A percentile compares a stretch with the other conserved stretches of the same genome.
Conservation (phyloP, 2,113 vertebrate species). For the Oryctolagus cuniculus region DNA sequence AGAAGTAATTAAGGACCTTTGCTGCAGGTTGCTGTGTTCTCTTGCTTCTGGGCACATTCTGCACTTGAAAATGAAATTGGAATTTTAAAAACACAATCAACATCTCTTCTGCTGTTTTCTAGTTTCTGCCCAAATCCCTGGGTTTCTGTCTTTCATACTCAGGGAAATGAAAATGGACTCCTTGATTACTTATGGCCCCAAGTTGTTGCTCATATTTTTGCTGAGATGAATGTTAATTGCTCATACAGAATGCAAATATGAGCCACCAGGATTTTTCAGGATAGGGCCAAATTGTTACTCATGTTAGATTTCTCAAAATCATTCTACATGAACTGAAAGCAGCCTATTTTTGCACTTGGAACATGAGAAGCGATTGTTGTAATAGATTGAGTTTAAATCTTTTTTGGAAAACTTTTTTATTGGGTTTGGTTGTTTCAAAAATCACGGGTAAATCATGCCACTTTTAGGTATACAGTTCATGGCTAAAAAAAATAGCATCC, state of each 20-base stretch:
- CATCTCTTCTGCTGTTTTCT: constrained; percentile 49
- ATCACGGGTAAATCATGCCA: not conserved
- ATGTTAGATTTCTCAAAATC: constrained; percentile 59
- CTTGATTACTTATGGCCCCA: constrained; percentile 1
- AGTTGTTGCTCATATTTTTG: constrained; percentile 34
- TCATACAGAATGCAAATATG: not conserved
- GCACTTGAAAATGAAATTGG: constrained; percentile 72
- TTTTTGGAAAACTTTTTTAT: constrained; percentile 39
- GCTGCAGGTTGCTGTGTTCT: constrained; percentile 57
- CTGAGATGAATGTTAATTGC: constrained; percentile 68
- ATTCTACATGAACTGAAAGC: constrained; percentile 46
- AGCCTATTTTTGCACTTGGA: constrained; percentile 59
- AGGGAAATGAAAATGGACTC: constrained; percentile 70
- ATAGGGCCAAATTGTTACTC: constrained; percentile 32
- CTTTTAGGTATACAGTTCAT: not conserved
- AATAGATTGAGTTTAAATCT: constrained; percentile 47
- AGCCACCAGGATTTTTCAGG: constrained; percentile 48
- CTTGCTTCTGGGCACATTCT: constrained; percentile 70
- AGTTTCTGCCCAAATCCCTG: constrained; percentile 46
- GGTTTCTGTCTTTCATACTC: constrained; percentile 55
- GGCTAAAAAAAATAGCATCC: not conserved
- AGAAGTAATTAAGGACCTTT: constrained; percentile 74
- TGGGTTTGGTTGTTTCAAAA: constrained; percentile 36
- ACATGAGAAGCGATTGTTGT: constrained; percentile 53
- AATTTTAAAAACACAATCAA: constrained; percentile 74